Conservation (phyloP, 2,113 vertebrate genomes). For the Protomyctophum bolini region DNA sequence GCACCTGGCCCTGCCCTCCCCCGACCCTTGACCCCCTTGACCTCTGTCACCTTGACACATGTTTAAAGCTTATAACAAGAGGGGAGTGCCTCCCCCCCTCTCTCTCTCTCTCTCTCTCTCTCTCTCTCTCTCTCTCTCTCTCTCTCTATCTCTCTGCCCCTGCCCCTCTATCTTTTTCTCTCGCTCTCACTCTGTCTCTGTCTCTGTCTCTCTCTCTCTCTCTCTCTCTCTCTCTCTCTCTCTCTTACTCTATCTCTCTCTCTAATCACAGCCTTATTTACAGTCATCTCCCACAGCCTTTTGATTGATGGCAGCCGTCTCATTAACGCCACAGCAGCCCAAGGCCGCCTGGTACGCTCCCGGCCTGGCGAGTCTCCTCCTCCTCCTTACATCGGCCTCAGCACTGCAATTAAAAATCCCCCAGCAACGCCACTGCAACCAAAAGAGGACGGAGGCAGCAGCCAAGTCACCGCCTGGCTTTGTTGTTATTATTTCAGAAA, state of each 20-base stretch:
- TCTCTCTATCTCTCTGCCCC: too few relatives aligned
- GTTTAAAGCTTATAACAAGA: conserved; percentile 54
- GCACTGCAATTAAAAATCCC: conserved; percentile 47
- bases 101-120: too few relatives aligned
- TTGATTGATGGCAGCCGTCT: conserved; percentile 72
- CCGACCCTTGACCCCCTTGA: conserved; percentile 60
- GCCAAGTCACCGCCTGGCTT: background rate
- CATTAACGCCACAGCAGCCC: conserved; percentile 61
- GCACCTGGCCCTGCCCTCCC: conserved; percentile 13
- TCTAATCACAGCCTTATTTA: conserved; percentile 73
- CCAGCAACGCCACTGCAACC: conserved; percentile 32
- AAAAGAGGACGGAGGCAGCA: conserved; percentile 3
- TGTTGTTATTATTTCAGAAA: conserved; percentile 41
- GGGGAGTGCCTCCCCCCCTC: background rate
- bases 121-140: too few relatives aligned
- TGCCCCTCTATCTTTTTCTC: too few relatives aligned
- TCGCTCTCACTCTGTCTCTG: background rate
- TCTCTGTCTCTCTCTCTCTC: conserved; percentile 37
- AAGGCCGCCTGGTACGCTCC: conserved; percentile 49
- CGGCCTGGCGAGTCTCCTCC: conserved; percentile 14
- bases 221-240: background rate
- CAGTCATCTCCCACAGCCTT: conserved; percentile 55
- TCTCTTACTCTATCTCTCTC: conserved; percentile 36
- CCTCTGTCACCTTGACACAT: conserved; percentile 61
- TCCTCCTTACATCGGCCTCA: conserved; percentile 27